Evolutionary conservation across 2,888 invertebrate species (phyloP), one percentile per base, ranked within the genome.

Genomic region (Polymixis flavicincta): DNA sequence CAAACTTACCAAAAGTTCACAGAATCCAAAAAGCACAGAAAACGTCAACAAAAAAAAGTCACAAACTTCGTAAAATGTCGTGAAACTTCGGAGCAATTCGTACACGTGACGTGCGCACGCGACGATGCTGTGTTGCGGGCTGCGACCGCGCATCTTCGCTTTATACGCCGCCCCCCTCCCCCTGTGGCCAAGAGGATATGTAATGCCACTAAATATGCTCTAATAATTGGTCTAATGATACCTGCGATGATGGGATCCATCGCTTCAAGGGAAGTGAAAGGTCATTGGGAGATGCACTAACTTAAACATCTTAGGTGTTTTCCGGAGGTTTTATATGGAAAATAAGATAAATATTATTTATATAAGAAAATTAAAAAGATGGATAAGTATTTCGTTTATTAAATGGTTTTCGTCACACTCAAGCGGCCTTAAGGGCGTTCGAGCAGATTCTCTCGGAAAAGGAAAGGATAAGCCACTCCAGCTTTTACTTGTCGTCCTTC

Each of bases 121-220:
- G 85, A 69, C 79, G 80, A 76, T 82, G 91, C 90, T 92, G 92
- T 93, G 91, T 87, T 90, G 89, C 82, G 80, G 81, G 72, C 74
- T 83, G 82, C 86, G 86, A 73, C 17, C 28, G 89, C 92, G 91
- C 94, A 90, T 92, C 93, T 90, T 89, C 89, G 79, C 91, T 95
- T 91, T 95, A 95, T 94, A 94, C 90, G 90, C 83, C 76, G 80
- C 87, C 94, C 94, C 94, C 93, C 90, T 93, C 91, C 71, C 61
- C 22, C 22, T 22, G 59, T 22, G n/a, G 32, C 50, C 37, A 57
- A 74, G 80, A 86, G 77, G 84, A 86, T 86, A 85, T 85, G 86
- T 87, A 85, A 86, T 84, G 84, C 73, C 78, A 85, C 76, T 85
- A 82, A 87, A 86, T 86, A 82, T 85, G 85, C 83, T 87, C 88